Conservation (phyloP, 2,888 invertebrate species). For the Athripsodes cinereus region DNA sequence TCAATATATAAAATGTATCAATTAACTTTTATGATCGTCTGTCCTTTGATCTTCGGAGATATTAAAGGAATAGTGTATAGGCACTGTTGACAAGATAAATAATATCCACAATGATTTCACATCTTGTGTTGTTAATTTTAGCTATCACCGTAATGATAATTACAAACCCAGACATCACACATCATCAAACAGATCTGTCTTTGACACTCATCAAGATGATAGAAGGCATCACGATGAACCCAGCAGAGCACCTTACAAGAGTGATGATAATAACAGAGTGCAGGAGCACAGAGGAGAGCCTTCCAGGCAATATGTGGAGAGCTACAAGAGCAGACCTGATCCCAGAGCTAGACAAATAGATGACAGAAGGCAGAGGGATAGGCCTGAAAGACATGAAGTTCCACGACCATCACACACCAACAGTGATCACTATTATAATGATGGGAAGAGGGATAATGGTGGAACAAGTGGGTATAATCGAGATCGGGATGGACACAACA, state of each 20-base stretch:
- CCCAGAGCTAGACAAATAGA: background rate
- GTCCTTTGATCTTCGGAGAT: no score
- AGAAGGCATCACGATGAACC: background rate
- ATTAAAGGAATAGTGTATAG: no score
- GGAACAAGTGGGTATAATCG: background rate
- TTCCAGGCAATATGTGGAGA: background rate
- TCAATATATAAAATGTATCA: no score
- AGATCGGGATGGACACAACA: conserved; percentile 23
- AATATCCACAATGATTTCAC: no score
- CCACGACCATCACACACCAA: background rate
- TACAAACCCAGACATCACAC: background rate
- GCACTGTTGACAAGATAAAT: no score
- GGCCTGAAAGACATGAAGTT: background rate
- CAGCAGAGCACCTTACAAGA: background rate
- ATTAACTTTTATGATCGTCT: no score
- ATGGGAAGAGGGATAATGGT: conserved; percentile 33
- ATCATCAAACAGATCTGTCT: background rate
- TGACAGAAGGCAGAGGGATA: background rate
- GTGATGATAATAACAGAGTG: background rate
- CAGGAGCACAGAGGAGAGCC: background rate
- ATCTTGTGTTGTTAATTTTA: no score
- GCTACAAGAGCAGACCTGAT: background rate
- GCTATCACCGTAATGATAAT: background rate
- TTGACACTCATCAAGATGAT: background rate
- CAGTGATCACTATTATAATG: conserved; percentile 30